Base-by-base conservation (phyloP, 2,797 vertebrate genomes). In the Octomys mimax region DNA sequence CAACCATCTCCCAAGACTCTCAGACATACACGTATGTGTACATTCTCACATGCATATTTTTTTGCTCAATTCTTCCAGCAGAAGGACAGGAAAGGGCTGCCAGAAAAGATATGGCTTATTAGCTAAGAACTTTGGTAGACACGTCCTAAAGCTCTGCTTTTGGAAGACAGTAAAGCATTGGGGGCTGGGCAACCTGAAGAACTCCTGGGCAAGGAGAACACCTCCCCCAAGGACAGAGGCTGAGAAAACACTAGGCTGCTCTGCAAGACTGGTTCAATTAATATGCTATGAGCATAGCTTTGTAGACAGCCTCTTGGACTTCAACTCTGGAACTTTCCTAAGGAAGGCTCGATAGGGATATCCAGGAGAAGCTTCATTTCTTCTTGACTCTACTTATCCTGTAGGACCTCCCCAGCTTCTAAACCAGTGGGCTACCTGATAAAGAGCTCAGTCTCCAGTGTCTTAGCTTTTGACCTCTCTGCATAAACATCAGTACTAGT, bases 101-200 rank as follows among this genome's bases (percentile, higher is more conserved):
- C 82, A 96, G 81, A 94, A 75, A 95, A 93, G 92, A 94, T 28
- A 92, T 24, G 93, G 78, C 64, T 95, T 97, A 75, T 94, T 92
- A 96, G 95, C 61, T 57, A 92, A 68, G 42, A 66, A 93, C 49
- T n/a, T 88, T 97, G 92, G 85, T 6, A 89, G 91, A 96, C 14
- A 18, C 91, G 62, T 61, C 93, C 59, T 93, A 68, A 62, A 94
- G 92, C 33, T 93, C 61, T 93, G 57, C 68, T 93, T 96, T 87
- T 93, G 62, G 97, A 96, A 87, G 46, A 90, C 73, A 73, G 28
- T 59, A 33, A 68, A 92, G 49, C 26, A 39, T 0, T 87, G 87
- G 81, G 81, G 59, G 62, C 66, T 92, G 87, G 79, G 75, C 11
- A 33, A 93, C n/a, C 62, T 83, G 28, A 57, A 88, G 42, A 91